A percentile compares a stretch with the other conserved stretches of the same genome.
phyloP scores from a whole-genome alignment of 37 sponge, comb jelly and placozoan species.

The Aplysina aerophoba region DNA sequence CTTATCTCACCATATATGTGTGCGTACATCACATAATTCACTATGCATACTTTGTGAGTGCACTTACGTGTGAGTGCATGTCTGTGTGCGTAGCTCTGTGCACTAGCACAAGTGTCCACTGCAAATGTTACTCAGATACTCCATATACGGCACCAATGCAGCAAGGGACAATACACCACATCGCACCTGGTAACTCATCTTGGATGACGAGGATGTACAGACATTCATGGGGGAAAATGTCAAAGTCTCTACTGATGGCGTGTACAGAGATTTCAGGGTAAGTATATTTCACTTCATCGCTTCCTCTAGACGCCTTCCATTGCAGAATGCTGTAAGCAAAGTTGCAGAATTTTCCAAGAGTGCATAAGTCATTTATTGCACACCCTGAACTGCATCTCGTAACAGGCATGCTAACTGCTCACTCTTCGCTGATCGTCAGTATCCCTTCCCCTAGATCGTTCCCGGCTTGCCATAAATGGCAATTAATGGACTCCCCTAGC shows the following conservation, averaged over 20 bases:
- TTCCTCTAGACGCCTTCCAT: not conserved
- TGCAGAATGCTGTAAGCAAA: not conserved
- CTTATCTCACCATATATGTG: too few relatives aligned
- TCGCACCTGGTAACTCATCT: not conserved
- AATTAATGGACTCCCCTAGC: not conserved
- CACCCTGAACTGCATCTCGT: too few relatives aligned
- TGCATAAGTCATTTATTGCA: too few relatives aligned
- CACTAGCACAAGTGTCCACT: not conserved
- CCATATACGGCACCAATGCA: not conserved
- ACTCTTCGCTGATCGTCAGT: slow-evolving; percentile 12
- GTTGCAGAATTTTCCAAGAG: too few relatives aligned
- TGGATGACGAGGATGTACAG: slow-evolving; percentile 47
- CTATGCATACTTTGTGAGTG: too few relatives aligned
- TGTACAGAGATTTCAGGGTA: slow-evolving; percentile 71
- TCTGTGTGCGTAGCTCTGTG: too few relatives aligned
- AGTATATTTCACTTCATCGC: not conserved
- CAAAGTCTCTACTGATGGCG: slow-evolving; percentile 64
- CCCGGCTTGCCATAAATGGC: not conserved
- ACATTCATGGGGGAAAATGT: slow-evolving; percentile 59
- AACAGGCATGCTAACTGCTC: not conserved
- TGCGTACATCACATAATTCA: too few relatives aligned
- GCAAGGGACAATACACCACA: not conserved
- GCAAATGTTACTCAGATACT: not conserved
- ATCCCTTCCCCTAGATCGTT: slow-evolving; percentile 9
- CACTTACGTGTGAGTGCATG: too few relatives aligned